A percentile compares a stretch with the other conserved stretches of the same genome.
phyloP scores from a whole-genome alignment of 2,797 vertebrate genomes.

The Acanthurus tractus region DNA sequence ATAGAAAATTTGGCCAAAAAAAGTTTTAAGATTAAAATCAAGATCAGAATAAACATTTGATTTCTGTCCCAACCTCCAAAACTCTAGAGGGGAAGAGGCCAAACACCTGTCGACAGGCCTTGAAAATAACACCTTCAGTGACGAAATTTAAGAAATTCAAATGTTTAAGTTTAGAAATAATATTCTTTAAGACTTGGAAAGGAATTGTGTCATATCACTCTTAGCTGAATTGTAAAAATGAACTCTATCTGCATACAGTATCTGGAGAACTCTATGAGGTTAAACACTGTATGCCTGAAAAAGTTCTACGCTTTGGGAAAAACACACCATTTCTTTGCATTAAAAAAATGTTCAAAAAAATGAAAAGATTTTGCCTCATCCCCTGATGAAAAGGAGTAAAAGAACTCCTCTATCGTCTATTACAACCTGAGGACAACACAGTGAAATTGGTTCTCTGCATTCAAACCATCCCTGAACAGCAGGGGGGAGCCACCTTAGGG shows the following conservation, averaged over 20 bases:
- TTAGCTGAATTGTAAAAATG: not conserved
- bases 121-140: conserved; percentile 23
- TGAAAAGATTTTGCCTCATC: not conserved
- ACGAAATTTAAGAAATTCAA: conserved; percentile 3
- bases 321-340: not conserved
- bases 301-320: not conserved
- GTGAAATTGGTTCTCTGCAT: no score
- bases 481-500: no score
- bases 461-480: no score
- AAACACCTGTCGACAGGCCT: conserved; percentile 29
- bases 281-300: not conserved
- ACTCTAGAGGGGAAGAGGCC: not conserved
- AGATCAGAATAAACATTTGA: conserved; percentile 16
- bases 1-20: no score
- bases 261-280: not conserved
- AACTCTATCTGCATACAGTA: not conserved
- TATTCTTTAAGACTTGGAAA: not conserved
- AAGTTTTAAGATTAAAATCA: not conserved
- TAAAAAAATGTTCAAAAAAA: not conserved
- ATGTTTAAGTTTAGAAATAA: conserved; percentile 21
- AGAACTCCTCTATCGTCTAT: no score
- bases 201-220: not conserved
- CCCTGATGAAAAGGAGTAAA: not conserved
- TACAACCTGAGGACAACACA: no score
- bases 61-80: not conserved